Percentiles rank a stretch among this genome's conserved stretches.
These are phyloP conservation scores for Benitochromis conjunctus DNA, from an alignment of 2,113 vertebrate genomes.

Conservation along the genomic window DNA sequence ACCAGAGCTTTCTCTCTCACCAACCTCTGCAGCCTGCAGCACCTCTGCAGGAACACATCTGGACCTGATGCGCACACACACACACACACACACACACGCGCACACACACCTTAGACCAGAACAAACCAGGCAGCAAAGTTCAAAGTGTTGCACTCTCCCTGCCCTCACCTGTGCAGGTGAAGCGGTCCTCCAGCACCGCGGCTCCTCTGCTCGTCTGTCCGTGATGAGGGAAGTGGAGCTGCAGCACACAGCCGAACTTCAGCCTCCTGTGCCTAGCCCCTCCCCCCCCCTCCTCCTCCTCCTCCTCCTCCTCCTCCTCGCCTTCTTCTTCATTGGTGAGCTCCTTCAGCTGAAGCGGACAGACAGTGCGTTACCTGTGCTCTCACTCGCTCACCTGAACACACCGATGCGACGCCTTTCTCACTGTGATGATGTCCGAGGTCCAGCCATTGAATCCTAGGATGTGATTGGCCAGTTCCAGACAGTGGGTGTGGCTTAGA, in stretches of 20 bases:
- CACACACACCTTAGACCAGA: background rate
- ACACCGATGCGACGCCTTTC: background rate
- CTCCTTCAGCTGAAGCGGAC: constrained; percentile 41
- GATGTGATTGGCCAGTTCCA: constrained; percentile 59
- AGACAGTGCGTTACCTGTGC: background rate
- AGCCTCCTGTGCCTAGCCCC: background rate
- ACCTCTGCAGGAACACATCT: constrained; percentile 15
- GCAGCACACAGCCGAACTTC: constrained; percentile 49
- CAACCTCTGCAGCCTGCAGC: background rate
- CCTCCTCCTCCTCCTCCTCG: background rate
- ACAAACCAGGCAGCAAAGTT: background rate
- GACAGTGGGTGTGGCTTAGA: constrained; percentile 54
- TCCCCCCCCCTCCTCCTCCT: background rate
- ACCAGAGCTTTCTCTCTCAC: constrained; percentile 46
- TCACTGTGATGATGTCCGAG: constrained; percentile 59
- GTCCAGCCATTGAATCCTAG: constrained; percentile 65
- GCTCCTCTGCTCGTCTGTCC: constrained; percentile 7
- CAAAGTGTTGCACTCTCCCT: background rate
- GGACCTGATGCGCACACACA: background rate
- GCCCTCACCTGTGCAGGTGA: constrained; percentile 38
- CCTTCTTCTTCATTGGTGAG: background rate
- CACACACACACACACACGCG: background rate
- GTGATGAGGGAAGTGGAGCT: constrained; percentile 51
- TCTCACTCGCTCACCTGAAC: background rate
- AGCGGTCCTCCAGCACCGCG: constrained; percentile 36